phyloP scores from a whole-genome alignment of 2,113 vertebrate species.

The Lophotis ruficrista region DNA sequence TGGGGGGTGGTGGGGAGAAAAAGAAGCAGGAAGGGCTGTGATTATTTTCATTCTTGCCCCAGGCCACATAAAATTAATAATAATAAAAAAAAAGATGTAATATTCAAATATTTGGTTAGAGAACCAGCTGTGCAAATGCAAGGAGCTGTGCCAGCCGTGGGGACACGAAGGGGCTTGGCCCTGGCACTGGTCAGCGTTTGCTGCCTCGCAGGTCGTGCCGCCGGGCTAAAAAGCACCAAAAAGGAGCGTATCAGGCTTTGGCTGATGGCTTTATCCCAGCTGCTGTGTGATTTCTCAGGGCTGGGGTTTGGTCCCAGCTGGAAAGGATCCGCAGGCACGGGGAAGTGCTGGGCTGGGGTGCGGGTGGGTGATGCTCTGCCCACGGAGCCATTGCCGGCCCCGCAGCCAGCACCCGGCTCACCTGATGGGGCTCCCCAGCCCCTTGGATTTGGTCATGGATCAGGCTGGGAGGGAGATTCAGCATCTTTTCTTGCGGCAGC shows the following conservation, averaged over 20 bases:
- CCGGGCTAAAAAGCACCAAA: background rate
- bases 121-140: constrained; percentile 13
- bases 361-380: background rate
- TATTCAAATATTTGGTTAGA: constrained; percentile 53
- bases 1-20: background rate
- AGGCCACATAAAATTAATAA: constrained; percentile 42
- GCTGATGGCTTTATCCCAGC: background rate
- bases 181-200: background rate
- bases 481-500: background rate
- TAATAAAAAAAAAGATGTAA: background rate
- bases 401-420: background rate
- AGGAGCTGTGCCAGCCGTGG: constrained; percentile 21
- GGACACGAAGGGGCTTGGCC: background rate
- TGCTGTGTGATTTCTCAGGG: background rate
- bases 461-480: background rate
- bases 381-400: background rate
- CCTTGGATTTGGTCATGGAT: background rate
- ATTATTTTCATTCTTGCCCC: constrained; percentile 63
- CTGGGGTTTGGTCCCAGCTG: background rate
- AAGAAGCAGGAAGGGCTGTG: constrained; percentile 38
- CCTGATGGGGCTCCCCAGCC: background rate
- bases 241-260: background rate
- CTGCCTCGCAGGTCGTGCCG: fast-evolving
- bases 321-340: fast-evolving
- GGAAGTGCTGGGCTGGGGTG: background rate